Evolutionary conservation across 2,888 invertebrate species (phyloP).

Genomic region (Chromoteleia sp.): DNA sequence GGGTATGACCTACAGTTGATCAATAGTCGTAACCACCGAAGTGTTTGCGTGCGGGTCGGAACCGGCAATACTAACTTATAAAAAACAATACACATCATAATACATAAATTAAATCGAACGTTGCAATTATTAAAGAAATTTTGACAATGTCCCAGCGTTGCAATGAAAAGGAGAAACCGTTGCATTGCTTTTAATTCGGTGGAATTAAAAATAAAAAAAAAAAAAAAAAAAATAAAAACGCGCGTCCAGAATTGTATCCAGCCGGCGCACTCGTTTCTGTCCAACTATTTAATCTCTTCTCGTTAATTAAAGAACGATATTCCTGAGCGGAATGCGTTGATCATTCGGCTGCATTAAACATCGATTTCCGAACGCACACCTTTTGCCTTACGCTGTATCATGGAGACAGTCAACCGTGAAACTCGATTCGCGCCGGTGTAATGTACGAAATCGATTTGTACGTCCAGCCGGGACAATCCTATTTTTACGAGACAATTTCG

Average conservation of each 20-base stretch:
- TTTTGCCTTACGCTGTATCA: slow-evolving; percentile 58
- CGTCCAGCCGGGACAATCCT: slow-evolving; percentile 45
- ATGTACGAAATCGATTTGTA: slow-evolving; percentile 57
- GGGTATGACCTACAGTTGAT: too few relatives aligned
- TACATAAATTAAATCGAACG: too few relatives aligned
- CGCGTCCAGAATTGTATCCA: slow-evolving; percentile 1
- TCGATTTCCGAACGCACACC: slow-evolving; percentile 63
- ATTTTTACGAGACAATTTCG: slow-evolving; percentile 62
- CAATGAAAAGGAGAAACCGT: too few relatives aligned
- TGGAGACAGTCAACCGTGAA: slow-evolving; percentile 52
- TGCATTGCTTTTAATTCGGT: too few relatives aligned
- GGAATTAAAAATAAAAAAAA: too few relatives aligned
- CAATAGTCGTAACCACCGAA: too few relatives aligned
- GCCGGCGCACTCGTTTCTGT: slow-evolving; percentile 21
- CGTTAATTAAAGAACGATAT: slow-evolving; percentile 64
- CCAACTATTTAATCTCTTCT: slow-evolving; percentile 45
- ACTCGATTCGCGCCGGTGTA: slow-evolving; percentile 63
- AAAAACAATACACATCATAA: too few relatives aligned
- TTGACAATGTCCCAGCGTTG: too few relatives aligned
- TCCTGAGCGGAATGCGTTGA: slow-evolving; percentile 46
- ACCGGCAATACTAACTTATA: too few relatives aligned
- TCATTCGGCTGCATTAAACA: slow-evolving; percentile 62
- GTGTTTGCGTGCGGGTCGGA: too few relatives aligned
- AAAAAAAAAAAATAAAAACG: too few relatives aligned
- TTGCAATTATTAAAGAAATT: too few relatives aligned